Conservation (phyloP, 2,797 vertebrate species). For the Zenarchopterus dispar region DNA sequence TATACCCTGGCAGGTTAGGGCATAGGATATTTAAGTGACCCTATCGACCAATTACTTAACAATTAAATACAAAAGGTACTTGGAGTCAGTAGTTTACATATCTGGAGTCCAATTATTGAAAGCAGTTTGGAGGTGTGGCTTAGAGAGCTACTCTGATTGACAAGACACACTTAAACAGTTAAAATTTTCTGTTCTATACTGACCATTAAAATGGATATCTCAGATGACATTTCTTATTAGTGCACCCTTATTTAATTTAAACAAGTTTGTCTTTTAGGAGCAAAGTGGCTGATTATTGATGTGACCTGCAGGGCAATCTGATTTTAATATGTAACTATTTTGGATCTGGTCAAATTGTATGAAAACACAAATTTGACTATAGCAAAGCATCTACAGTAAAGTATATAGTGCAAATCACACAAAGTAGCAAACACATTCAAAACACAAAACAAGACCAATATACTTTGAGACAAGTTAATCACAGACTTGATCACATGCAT, state of each 20-base stretch:
- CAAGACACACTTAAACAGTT: too few relatives aligned
- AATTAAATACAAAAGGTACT: too few relatives aligned
- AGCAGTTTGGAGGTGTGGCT: too few relatives aligned
- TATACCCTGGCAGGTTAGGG: too few relatives aligned
- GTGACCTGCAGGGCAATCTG: constrained; percentile 68
- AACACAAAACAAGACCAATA: constrained; percentile 43
- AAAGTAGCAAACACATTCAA: constrained; percentile 27
- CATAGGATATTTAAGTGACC: too few relatives aligned
- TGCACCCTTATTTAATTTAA: background rate
- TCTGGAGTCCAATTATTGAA: too few relatives aligned
- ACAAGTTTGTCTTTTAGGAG: constrained; percentile 17
- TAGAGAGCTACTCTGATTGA: too few relatives aligned
- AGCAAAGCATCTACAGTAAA: constrained; percentile 3
- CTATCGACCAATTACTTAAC: too few relatives aligned
- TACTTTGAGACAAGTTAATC: constrained; percentile 29
- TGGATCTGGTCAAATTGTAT: background rate
- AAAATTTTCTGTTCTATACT: too few relatives aligned
- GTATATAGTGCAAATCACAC: constrained; percentile 71
- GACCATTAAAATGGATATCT: too few relatives aligned
- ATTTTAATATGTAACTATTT: constrained; percentile 21
- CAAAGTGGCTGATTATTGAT: constrained; percentile 57
- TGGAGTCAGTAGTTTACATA: too few relatives aligned
- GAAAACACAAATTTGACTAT: constrained; percentile 11
- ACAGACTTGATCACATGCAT: constrained; percentile 58
- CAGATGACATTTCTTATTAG: too few relatives aligned